Evolutionary conservation across 92 coral and sea anemone species (phyloP).

Genomic region (Phenganax subtilis): DNA sequence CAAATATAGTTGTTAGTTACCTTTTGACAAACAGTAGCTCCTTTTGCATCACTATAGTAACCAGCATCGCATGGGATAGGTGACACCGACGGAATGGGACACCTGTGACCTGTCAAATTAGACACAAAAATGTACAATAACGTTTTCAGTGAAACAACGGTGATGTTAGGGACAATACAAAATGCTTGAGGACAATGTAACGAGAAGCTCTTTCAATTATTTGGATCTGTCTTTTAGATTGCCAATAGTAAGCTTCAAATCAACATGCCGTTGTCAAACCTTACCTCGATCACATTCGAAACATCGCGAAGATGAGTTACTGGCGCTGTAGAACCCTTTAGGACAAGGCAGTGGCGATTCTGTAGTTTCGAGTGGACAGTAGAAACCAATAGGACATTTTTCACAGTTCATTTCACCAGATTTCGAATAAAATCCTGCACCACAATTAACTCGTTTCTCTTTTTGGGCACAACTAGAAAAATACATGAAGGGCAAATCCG

Average conservation of each 20-base stretch:
- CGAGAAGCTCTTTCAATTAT: not conserved
- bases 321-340: conserved; percentile 71
- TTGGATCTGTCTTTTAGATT: not conserved
- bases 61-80: conserved; percentile 79
- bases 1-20: conserved; percentile 42
- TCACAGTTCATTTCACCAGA: conserved; percentile 63
- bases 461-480: conserved; percentile 57
- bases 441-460: conserved; percentile 59
- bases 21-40: conserved; percentile 65
- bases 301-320: conserved; percentile 57
- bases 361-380: conserved; percentile 59
- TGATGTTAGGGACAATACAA: not conserved
- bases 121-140: not conserved
- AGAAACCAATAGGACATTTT: conserved; percentile 66
- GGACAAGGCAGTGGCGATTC: conserved; percentile 61
- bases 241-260: not conserved
- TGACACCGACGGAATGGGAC: conserved; percentile 59
- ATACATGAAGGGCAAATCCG: not conserved
- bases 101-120: conserved; percentile 59
- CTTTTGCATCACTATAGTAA: conserved; percentile 65
- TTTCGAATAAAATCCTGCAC: conserved; percentile 60
- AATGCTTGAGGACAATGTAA: not conserved
- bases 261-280: not conserved
- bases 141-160: too few relatives aligned
- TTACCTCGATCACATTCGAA: conserved; percentile 77